Evolutionary conservation across 2,113 vertebrate genomes (phyloP).

Genomic region (Chionodraco myersi): DNA sequence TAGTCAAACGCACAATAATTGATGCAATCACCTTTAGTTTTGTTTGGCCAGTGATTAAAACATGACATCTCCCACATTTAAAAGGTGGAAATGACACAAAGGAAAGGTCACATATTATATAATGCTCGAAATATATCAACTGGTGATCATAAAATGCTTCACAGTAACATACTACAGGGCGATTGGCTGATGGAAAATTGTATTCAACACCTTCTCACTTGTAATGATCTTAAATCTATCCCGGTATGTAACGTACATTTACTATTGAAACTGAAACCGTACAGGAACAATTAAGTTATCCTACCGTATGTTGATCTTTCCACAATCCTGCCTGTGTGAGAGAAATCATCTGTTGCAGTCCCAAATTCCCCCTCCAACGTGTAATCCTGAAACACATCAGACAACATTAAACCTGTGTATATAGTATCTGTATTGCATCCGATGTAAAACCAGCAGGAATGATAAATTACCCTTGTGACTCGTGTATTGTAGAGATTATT

Average conservation of each 20-base stretch:
- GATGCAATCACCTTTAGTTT: not conserved
- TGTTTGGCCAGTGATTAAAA: not conserved
- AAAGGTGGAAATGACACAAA: not conserved
- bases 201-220: not conserved
- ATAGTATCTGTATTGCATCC: not conserved
- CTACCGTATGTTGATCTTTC: conserved; percentile 93
- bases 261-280: not conserved
- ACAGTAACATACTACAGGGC: not conserved
- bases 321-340: conserved; percentile 85
- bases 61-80: not conserved
- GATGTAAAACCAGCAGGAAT: conserved; percentile 17
- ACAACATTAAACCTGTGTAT: not conserved
- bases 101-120: not conserved
- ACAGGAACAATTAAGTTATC: conserved; percentile 62
- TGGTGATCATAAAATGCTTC: not conserved
- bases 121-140: not conserved
- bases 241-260: not conserved
- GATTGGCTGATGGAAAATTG: not conserved
- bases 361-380: conserved; percentile 91
- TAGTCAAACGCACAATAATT: not conserved
- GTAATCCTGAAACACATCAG: conserved; percentile 86
- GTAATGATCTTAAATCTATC: not conserved
- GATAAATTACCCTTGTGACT: conserved; percentile 87
- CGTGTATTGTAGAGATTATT: conserved; percentile 83
- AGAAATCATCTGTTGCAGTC: conserved; percentile 91